Evolutionary conservation across 2,797 vertebrate species (phyloP), one percentile per base, ranked within the genome.

Genomic region (Gallinago nigripennis): DNA sequence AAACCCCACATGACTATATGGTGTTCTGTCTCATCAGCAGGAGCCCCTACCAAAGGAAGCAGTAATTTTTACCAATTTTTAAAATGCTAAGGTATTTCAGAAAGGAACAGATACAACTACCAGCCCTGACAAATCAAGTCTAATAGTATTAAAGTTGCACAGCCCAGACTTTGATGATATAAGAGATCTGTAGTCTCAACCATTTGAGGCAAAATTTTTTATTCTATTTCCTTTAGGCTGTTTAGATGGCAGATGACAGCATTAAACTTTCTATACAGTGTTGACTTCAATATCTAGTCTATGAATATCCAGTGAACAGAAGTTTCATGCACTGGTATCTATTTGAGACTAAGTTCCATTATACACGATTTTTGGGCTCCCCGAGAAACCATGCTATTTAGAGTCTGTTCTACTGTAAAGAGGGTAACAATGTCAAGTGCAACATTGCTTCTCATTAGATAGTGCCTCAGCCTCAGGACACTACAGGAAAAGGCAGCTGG

Each of bases 321-420:
- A 69, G 8, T 61, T 94, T 80, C 53, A 58, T 64, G 18, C 53
- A n/a, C 39, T 41, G 64, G 2, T 19, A 85, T 20, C 64, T 69
- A 78, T 13, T 15, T 72, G 21, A 51, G 7, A 70, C 1, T 4
- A 76, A 68, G 23, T 45, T 76, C 30, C n/a, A 58, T 17, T 57
- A 72, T 3, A 86, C 3, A 7, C 23, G 10, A 81, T 37, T 95
- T 93, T 93, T 75, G 87, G 87, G 82, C 82, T 96, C 87, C 89
- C 65, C 23, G 4, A 91, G 77, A 95, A 94, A 92, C 72, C 33
- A 0, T 16, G 21, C 77, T 60, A 58, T 65, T 80, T 70, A 78
- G 39, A 88, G 46, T 37, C 31, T 58, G 6, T 33, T 71, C 37
- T 92, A n/a, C 8, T 28, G 19, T 69, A 91, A 70, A 81, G 65